These are phyloP conservation scores for Craseonycteris thonglongyai DNA, from an alignment of 2,113 vertebrate genomes.

Conservation along the genomic window DNA sequence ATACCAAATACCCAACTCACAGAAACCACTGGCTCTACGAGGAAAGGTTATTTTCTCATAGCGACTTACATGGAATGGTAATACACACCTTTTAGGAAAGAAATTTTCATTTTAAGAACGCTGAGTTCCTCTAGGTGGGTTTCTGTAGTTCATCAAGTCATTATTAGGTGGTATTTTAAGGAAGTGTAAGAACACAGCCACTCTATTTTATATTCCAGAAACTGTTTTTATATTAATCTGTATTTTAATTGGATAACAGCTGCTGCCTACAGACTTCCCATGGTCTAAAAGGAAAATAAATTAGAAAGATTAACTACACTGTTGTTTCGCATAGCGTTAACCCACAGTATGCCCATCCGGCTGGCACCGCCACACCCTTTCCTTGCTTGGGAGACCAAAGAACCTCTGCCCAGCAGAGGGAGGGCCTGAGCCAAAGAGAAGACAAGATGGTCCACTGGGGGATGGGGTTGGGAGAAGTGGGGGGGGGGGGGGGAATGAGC, in stretches of 20 bases:
- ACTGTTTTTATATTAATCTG: conserved; percentile 80
- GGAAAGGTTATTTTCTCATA: conserved; percentile 82
- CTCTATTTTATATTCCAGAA: conserved; percentile 78
- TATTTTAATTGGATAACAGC: conserved; percentile 81
- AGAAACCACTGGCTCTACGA: conserved; percentile 77
- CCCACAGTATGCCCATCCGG: conserved; percentile 62
- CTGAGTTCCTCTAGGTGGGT: conserved; percentile 78
- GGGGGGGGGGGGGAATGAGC: background rate
- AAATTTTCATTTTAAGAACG: conserved; percentile 83
- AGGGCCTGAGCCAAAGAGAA: conserved; percentile 66
- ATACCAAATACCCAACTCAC: conserved; percentile 83
- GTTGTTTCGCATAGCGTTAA: conserved; percentile 67
- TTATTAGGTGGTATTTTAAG: conserved; percentile 81
- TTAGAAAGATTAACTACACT: conserved; percentile 67
- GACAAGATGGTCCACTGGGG: background rate
- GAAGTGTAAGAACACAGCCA: conserved; percentile 73
- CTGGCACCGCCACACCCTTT: conserved; percentile 62
- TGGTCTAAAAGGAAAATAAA: conserved; percentile 74
- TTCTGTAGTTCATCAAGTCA: conserved; percentile 83
- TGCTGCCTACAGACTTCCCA: conserved; percentile 77
- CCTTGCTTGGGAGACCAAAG: conserved; percentile 57
- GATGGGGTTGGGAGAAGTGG: background rate
- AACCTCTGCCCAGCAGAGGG: conserved; percentile 64
- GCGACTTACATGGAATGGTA: conserved; percentile 79
- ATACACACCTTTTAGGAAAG: conserved; percentile 85